phyloP scores from a whole-genome alignment of 2,888 invertebrate species.

The Dastarcus helophoroides region DNA sequence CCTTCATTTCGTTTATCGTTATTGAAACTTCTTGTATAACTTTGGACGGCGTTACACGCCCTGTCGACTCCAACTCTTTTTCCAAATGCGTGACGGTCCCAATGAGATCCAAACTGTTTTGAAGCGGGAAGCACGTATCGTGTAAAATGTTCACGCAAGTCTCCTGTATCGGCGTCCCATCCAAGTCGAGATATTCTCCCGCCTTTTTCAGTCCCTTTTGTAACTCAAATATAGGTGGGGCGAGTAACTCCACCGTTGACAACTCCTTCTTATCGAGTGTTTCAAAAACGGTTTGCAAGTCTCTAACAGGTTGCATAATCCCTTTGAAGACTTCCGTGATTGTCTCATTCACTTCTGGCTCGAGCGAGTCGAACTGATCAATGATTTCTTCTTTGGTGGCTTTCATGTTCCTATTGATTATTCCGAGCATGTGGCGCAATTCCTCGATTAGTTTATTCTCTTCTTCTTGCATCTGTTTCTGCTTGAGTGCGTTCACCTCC shows the following conservation, averaged over 20 bases:
- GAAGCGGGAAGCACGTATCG: constrained; percentile 45
- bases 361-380: constrained; percentile 53
- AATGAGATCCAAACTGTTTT: constrained; percentile 43
- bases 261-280: constrained; percentile 38
- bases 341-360: constrained; percentile 53
- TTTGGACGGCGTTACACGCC: constrained; percentile 34
- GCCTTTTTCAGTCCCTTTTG: constrained; percentile 59
- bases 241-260: constrained; percentile 45
- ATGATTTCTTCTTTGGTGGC: constrained; percentile 54
- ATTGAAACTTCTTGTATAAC: constrained; percentile 39
- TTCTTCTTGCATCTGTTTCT: constrained; percentile 32
- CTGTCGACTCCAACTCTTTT: constrained; percentile 32
- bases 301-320: constrained; percentile 48
- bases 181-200: constrained; percentile 53
- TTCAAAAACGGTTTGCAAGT: constrained; percentile 50
- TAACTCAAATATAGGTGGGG: constrained; percentile 48
- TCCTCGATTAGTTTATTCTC: constrained; percentile 27
- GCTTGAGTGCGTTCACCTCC: constrained; percentile 35
- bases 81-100: constrained; percentile 41
- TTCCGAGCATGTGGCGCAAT: constrained; percentile 34
- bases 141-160: constrained; percentile 57
- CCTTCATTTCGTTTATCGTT: constrained; percentile 48
- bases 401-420: constrained; percentile 45
- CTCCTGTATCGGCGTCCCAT: constrained; percentile 54
- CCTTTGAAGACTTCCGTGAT: constrained; percentile 54